Evolutionary conservation across 2,113 vertebrate species (phyloP), one percentile per base, ranked within the genome.

Genomic region (Tupaia chinensis): DNA sequence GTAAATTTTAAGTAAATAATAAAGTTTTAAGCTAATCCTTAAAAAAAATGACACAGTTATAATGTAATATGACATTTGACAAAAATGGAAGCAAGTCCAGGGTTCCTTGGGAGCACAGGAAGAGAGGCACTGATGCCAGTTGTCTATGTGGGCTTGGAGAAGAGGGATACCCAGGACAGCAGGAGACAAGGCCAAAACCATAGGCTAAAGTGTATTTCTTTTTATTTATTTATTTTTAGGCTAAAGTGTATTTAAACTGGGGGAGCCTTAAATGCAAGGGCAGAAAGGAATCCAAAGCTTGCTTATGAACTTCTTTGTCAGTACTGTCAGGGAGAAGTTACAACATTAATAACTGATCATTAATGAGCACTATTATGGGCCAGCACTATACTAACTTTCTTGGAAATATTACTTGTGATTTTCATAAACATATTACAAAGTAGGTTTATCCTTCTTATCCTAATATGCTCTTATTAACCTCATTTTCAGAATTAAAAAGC

Each of bases 401-500:
- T 78, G 7, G 3, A 60, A 54, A 16, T 19, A 34, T 84, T 84
- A 81, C 44, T 66, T 77, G 87, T 65, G 68, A 74, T 79, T 54
- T 16, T 96, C 72, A 56, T 17, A 77, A 73, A 34, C 25, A 85
- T 32, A 12, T 13, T 74, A 6, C n/a, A 29, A 94, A 63, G n/a
- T 69, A 76, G 12, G 20, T 66, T 66, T 60, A 74, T 65, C 29
- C 44, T 58, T 91, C 12, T n/a, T 58, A 87, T 25, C 5, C 8
- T 92, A 53, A 8, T 63, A 68, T 60, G 10, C 7, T 63, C 7
- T 68, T 95, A 78, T 29, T 89, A 14, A 81, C 44, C 16, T 44
- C 14, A 65, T 93, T 92, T 54, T 90, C 32, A 86, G 20, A 80
- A 95, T 4, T 9, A 53, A 89, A 87, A 80, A 58, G 66, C 25